Evolutionary conservation across 53 echinoderm and acorn worm genomes (phyloP).

Genomic region (Antedon mediterranea): DNA sequence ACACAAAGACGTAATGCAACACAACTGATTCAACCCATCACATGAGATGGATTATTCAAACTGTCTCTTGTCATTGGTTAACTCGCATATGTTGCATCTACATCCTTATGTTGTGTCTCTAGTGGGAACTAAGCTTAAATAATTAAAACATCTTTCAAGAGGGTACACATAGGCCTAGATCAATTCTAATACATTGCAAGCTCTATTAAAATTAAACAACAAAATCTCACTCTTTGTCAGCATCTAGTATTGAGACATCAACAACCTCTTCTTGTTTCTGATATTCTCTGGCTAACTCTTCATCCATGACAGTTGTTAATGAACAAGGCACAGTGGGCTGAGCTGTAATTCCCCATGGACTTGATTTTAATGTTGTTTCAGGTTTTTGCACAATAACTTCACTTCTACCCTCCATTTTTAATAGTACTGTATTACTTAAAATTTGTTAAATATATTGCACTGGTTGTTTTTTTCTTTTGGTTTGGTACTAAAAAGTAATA

Average conservation of each 20-base stretch:
- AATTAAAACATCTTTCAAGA: too few species aligned
- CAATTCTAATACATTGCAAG: neutral
- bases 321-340: slow-evolving; percentile 28
- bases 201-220: neutral
- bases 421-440: neutral
- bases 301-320: slow-evolving; percentile 78
- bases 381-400: neutral
- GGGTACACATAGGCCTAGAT: too few species aligned
- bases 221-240: slow-evolving; percentile 1
- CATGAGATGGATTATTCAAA: too few species aligned
- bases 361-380: neutral
- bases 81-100: too few species aligned
- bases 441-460: neutral
- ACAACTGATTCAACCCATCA: too few species aligned
- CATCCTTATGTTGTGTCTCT: too few species aligned
- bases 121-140: too few species aligned
- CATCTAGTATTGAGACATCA: neutral
- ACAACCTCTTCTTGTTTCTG: slow-evolving; percentile 50
- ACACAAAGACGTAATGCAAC: too few species aligned
- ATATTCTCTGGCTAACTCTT: slow-evolving; percentile 69
- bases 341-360: slow-evolving; percentile 54
- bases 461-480: neutral
- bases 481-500: too few species aligned
- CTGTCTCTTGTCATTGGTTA: too few species aligned
- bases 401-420: neutral